Conservation (phyloP, 1,140 invertebrate genomes). For the Leptopilina boulardi region DNA sequence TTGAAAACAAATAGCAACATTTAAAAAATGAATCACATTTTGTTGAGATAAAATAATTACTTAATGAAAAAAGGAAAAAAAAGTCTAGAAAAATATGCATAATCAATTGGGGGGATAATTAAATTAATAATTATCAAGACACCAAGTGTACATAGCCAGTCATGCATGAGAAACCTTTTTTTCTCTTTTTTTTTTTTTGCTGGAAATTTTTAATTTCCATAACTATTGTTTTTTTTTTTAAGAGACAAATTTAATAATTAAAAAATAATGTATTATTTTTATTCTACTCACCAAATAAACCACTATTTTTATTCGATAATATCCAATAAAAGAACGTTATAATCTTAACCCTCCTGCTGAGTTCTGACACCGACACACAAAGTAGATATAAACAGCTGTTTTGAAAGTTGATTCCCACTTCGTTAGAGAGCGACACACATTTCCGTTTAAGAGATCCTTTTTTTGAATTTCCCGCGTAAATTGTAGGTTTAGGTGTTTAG, state of each 20-base stretch:
- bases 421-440: constrained; percentile 50
- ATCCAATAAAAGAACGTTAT: constrained; percentile 20
- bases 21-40: not conserved
- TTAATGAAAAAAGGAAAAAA: not conserved
- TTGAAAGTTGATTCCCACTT: constrained; percentile 41
- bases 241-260: not conserved
- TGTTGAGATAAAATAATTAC: not conserved
- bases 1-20: no score
- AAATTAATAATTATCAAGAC: constrained; percentile 31
- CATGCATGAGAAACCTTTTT: not conserved
- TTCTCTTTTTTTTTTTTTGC: no score
- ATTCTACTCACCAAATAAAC: not conserved
- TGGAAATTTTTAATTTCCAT: constrained; percentile 38
- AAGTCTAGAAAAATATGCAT: not conserved
- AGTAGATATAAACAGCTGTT: constrained; percentile 61
- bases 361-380: constrained; percentile 60
- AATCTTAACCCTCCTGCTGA: constrained; percentile 56
- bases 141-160: not conserved
- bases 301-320: not conserved
- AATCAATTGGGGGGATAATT: not conserved
- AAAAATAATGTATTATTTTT: not conserved
- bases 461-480: constrained; percentile 21
- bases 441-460: not conserved
- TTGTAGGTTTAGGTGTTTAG: not conserved
- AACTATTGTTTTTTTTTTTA: not conserved